Percentiles rank a stretch among this genome's conserved stretches.
Conservation (phyloP, 2,797 vertebrate species). For the Euthynnus affinis region DNA sequence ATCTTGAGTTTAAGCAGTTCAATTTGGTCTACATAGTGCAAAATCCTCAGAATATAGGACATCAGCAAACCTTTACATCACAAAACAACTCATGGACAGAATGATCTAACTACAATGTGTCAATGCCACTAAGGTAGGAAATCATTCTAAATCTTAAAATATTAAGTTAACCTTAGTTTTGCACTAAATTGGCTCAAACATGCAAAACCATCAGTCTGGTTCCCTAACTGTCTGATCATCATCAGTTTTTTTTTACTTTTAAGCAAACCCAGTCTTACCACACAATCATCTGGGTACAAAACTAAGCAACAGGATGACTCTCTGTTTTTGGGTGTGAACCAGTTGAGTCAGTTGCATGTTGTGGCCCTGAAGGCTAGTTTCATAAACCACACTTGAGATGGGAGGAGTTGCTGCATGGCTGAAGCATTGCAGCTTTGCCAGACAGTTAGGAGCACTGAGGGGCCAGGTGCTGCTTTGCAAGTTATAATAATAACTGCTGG, state of each 20-base stretch:
- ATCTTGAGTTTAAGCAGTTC: background rate
- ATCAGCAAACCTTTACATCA: too few species aligned
- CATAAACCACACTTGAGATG: slow-evolving; percentile 23
- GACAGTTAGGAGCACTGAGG: background rate
- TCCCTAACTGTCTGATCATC: too few species aligned
- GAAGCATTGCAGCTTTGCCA: background rate
- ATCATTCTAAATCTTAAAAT: too few species aligned
- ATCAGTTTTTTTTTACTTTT: background rate
- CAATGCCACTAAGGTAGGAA: too few species aligned
- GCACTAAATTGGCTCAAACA: background rate
- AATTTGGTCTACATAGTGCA: background rate
- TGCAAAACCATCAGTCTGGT: background rate
- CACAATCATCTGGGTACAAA: background rate
- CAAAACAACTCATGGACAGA: too few species aligned
- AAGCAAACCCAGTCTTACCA: too few species aligned
- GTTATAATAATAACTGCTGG: background rate
- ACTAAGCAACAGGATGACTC: background rate
- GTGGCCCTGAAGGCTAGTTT: slow-evolving; percentile 22
- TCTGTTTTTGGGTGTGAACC: background rate
- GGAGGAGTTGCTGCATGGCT: background rate
- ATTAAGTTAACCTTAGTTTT: too few species aligned
- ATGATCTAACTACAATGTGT: too few species aligned
- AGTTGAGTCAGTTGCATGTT: background rate
- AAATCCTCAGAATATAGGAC: background rate
- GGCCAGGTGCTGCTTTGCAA: slow-evolving; percentile 69